Evolutionary conservation across 2,888 invertebrate genomes (phyloP).

Genomic region (Dolichopus griseipennis): DNA sequence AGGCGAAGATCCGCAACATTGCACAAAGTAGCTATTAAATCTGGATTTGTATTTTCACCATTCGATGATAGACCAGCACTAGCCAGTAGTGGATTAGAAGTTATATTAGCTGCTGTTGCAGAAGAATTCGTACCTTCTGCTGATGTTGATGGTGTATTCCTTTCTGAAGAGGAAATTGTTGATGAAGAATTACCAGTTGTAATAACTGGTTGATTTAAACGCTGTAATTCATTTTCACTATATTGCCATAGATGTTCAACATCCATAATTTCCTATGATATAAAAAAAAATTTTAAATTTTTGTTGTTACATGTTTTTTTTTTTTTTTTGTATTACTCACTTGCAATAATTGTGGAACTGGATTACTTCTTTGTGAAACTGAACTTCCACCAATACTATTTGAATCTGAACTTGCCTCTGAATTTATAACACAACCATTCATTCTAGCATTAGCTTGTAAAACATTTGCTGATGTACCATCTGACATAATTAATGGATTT

Average conservation of each 20-base stretch:
- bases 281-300: slow-evolving; percentile 16
- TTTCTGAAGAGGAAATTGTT: slow-evolving; percentile 21
- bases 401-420: slow-evolving; percentile 35
- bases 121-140: neutral
- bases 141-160: slow-evolving; percentile 35
- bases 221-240: slow-evolving; percentile 70
- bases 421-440: slow-evolving; percentile 43
- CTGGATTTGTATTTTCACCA: slow-evolving; percentile 61
- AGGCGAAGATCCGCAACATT: slow-evolving; percentile 91
- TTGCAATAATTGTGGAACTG: slow-evolving; percentile 61
- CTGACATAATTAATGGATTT: slow-evolving; percentile 50
- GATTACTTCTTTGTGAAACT: slow-evolving; percentile 24
- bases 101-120: slow-evolving; percentile 32
- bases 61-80: slow-evolving; percentile 45
- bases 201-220: slow-evolving; percentile 48
- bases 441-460: slow-evolving; percentile 13
- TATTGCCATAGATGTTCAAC: slow-evolving; percentile 94
- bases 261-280: slow-evolving; percentile 81
- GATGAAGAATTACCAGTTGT: slow-evolving; percentile 31
- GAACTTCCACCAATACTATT: slow-evolving; percentile 18
- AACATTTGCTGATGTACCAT: slow-evolving; percentile 30
- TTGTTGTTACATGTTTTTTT: neutral
- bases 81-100: slow-evolving; percentile 50
- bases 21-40: slow-evolving; percentile 81
- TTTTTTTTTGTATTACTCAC: slow-evolving; percentile 39